phyloP scores from a whole-genome alignment of 2,113 vertebrate species.

The Puntigrus tetrazona region DNA sequence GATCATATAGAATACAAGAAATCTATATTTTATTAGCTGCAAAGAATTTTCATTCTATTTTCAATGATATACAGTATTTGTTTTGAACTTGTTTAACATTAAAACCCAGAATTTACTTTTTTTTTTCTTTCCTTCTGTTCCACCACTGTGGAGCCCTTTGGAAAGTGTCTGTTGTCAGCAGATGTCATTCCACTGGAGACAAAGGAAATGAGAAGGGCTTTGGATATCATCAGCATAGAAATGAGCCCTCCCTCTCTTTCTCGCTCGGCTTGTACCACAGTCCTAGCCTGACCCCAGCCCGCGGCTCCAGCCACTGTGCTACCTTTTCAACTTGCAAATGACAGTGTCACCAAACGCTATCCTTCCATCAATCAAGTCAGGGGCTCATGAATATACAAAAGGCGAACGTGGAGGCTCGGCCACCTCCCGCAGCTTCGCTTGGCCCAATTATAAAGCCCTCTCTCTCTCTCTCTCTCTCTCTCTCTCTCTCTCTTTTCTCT shows the following conservation, averaged over 20 bases:
- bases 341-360: constrained; percentile 99
- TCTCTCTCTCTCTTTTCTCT: no score
- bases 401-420: constrained; percentile 85
- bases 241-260: constrained; percentile 77
- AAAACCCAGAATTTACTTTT: constrained; percentile 59
- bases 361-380: constrained; percentile 99
- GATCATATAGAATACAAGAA: neutral
- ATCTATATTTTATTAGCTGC: neutral
- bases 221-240: constrained; percentile 95
- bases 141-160: constrained; percentile 59
- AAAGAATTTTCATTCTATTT: neutral
- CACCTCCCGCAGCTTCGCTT: constrained; percentile 93
- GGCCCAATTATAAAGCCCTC: constrained; percentile 92
- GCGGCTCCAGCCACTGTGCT: constrained; percentile 86
- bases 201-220: constrained; percentile 89
- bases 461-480: constrained; percentile 32
- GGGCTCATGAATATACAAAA: constrained; percentile 99
- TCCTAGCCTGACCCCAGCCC: constrained; percentile 81
- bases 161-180: constrained; percentile 88
- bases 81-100: constrained; percentile 49
- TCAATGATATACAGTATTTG: neutral
- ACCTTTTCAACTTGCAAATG: constrained; percentile 99
- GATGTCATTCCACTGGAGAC: constrained; percentile 92
- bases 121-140: constrained; percentile 57
- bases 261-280: constrained; percentile 64